Evolutionary conservation across 2,113 vertebrate genomes (phyloP), one percentile per base, ranked within the genome.

Genomic region (Istiophorus platypterus): DNA sequence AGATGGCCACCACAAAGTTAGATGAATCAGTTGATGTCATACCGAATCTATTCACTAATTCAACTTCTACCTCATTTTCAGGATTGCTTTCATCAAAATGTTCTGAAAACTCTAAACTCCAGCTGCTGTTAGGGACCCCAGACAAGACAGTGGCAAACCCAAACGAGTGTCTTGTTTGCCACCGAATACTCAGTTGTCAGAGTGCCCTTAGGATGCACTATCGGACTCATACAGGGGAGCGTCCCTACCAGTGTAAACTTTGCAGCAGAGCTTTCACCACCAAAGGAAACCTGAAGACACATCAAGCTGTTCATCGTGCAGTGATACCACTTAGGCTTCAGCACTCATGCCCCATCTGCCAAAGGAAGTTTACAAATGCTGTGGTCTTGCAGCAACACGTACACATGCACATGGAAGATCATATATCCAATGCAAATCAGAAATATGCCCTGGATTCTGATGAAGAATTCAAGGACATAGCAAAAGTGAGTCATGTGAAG

Each of bases 201-300:
- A 51, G 49, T 6, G 18, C 49, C 20, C 49, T 51, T 1, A 9
- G 49, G 49, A 51, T 51, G 49, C 22, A n/a, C 10, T 20, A 51
- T 51, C 20, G 49, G 96, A 96, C 31, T 96, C 96, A 97, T 64
- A 97, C 96, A 0, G 96, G 96, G 18, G 96, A 97, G 91, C 92
- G 96, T 80, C 96, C 96, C 8, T 96, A 96, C 74, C 96, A 95
- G 68, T 97, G 96, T 65, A 97, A 96, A 89, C 93, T 96, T 78
- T 97, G 96, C 26, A 95, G 96, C 75, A 95, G 96, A 5, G 96
- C 96, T 71, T 97, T 97, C 90, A 97, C 96, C 59, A 97, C 96
- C 3, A 97, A 97, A 87, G 96, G 96, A 73, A 97, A 97, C 85
- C 93, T 97, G 20, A 97, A 97, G 85, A 97, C 96, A 51, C 96